Base-by-base conservation (phyloP, 2,113 vertebrate species). In the Sphaerodactylus townsendi region DNA sequence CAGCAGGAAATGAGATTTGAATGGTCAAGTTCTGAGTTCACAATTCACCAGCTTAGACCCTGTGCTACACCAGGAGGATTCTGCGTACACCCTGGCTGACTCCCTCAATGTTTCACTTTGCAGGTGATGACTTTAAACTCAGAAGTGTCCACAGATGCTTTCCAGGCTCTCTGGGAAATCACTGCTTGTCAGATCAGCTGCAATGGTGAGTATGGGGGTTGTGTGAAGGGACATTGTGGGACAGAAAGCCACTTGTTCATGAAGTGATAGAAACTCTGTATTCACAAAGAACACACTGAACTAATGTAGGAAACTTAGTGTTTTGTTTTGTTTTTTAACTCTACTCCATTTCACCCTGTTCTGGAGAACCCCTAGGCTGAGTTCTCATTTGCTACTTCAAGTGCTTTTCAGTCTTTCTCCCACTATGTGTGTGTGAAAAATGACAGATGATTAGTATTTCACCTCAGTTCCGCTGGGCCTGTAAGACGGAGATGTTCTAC, bases 151-250 rank as follows among this genome's bases (percentile, higher is more conserved):
- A 68, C 23, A 0, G 56, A 50, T n/a, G 89, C 94, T n/a, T 92
- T 87, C 70, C 56, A 5, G 35, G 81, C 91, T 4, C 91, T 94
- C 2, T 93, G 93, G 91, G 90, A 94, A 59, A 89, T 94, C 86
- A 92, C 79, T 4, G 2, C 80, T 85, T 72, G 90, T 10, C 66
- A 77, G 28, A 48, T 91, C 15, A 75, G 83, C 65, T 44, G 83
- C 4, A 13, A 64, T 0, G 91, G 94, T 95, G 10, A 71, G 92
- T 93, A 15, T 10, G 3, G 6, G 37, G 1, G 1, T 0, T 46
- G 48, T 56, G 15, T 3, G 21, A 78, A 62, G 39, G 75, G 71
- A 44, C 2, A 19, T 14, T 39, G 23, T 10, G 33, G 14, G 30
- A 21, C 15, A 37, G 10, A 44, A 81, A 15, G 11, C 17, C 23